These are phyloP conservation scores for Macrophya alboannulata DNA, from an alignment of 2,888 invertebrate genomes.

Conservation along the genomic window DNA sequence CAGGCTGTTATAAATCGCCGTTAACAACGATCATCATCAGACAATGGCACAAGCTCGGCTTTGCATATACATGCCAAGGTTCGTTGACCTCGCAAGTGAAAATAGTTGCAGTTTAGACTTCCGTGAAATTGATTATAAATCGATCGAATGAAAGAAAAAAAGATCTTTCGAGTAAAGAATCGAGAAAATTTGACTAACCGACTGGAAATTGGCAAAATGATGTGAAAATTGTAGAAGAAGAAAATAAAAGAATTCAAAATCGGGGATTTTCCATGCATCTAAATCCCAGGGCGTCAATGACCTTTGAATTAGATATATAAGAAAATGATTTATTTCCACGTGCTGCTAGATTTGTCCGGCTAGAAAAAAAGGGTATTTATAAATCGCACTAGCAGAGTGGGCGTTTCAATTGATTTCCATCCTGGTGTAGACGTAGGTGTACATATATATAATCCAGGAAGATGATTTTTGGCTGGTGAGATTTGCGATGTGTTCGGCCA, in stretches of 20 bases:
- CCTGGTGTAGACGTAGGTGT: not conserved
- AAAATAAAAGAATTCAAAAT: not conserved
- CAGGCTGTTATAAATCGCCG: not conserved
- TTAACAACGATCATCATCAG: not conserved
- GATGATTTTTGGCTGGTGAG: not conserved
- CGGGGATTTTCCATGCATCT: constrained; percentile 40
- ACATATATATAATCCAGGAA: not conserved
- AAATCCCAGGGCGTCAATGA: constrained; percentile 65
- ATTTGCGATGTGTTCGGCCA: not conserved
- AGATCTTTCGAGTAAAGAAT: not conserved
- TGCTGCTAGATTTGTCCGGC: constrained; percentile 60
- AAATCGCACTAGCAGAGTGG: constrained; percentile 33
- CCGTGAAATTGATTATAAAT: not conserved
- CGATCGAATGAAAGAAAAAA: not conserved
- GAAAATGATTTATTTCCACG: constrained; percentile 71
- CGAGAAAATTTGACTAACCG: not conserved
- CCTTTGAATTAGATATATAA: constrained; percentile 64
- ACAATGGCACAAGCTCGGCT: not conserved
- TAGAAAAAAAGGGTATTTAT: constrained; percentile 35
- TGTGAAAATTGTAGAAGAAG: not conserved
- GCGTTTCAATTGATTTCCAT: constrained; percentile 39
- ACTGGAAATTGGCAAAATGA: not conserved
- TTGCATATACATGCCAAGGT: not conserved
- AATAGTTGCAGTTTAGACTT: not conserved
- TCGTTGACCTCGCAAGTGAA: not conserved